A percentile compares a stretch with the other conserved stretches of the same genome.
These are phyloP conservation scores for Petrophora chlorosata DNA, from an alignment of 2,888 invertebrate genomes.

Conservation along the genomic window DNA sequence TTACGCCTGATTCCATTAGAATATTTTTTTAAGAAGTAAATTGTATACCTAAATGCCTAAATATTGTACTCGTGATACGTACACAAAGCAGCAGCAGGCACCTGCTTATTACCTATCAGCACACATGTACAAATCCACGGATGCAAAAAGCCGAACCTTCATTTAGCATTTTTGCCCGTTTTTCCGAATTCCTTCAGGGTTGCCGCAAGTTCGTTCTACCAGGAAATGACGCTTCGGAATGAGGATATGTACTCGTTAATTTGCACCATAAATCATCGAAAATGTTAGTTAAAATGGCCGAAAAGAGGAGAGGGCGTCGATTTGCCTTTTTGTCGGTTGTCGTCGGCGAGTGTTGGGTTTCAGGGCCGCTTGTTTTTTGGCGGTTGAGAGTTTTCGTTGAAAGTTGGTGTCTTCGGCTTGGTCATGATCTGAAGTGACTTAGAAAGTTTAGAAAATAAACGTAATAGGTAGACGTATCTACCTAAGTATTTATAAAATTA, in stretches of 20 bases:
- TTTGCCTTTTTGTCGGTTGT: slow-evolving; percentile 65
- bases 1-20: too few relatives aligned
- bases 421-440: background rate
- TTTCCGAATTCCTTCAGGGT: slow-evolving; percentile 65
- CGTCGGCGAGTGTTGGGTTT: slow-evolving; percentile 61
- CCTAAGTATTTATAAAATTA: too few relatives aligned
- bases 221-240: slow-evolving; percentile 82
- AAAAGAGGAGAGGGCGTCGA: slow-evolving; percentile 61
- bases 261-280: slow-evolving; percentile 83
- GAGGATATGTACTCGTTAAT: slow-evolving; percentile 83
- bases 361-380: slow-evolving; percentile 56
- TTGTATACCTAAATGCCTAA: too few relatives aligned
- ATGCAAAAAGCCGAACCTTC: slow-evolving; percentile 36
- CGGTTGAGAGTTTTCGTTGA: slow-evolving; percentile 19
- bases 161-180: slow-evolving; percentile 60
- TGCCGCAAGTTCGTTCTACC: slow-evolving; percentile 73
- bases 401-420: slow-evolving; percentile 22
- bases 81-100: slow-evolving; percentile 1
- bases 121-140: slow-evolving; percentile 22
- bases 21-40: too few relatives aligned
- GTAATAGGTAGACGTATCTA: too few relatives aligned
- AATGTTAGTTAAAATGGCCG: slow-evolving; percentile 59
- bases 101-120: slow-evolving; percentile 5
- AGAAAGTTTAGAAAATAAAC: too few relatives aligned
- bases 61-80: too few relatives aligned